phyloP scores from a whole-genome alignment of 2,797 vertebrate species.

The Syncerus caffer region DNA sequence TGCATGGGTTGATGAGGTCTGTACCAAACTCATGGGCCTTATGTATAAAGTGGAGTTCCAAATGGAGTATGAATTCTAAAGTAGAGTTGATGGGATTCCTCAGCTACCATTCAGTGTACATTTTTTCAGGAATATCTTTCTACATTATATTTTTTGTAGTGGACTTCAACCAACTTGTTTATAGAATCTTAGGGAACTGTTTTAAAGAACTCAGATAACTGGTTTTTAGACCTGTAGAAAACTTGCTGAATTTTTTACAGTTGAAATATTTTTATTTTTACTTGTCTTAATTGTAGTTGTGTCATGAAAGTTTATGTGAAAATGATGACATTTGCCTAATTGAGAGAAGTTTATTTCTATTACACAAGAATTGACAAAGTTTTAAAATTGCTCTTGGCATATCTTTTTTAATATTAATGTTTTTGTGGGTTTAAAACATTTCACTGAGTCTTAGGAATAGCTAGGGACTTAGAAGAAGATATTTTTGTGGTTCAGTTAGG shows the following conservation, averaged over 20 bases:
- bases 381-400: not conserved
- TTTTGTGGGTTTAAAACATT: not conserved
- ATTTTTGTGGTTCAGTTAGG: not conserved
- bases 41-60: not conserved
- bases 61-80: not conserved
- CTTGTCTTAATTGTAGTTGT: not conserved
- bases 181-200: not conserved
- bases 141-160: not conserved
- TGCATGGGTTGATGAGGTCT: not conserved
- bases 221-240: not conserved
- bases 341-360: not conserved
- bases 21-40: not conserved
- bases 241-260: not conserved
- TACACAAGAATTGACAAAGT: not conserved
- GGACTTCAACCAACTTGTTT: not conserved
- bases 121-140: not conserved
- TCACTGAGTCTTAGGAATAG: not conserved
- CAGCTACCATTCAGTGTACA: not conserved
- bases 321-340: not conserved
- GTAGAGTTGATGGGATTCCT: not conserved
- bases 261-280: not conserved
- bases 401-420: not conserved
- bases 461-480: not conserved
- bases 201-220: not conserved
- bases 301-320: not conserved